Evolutionary conservation across 2,797 vertebrate genomes (phyloP).

Genomic region (Cryptoblepharus egeriae): DNA sequence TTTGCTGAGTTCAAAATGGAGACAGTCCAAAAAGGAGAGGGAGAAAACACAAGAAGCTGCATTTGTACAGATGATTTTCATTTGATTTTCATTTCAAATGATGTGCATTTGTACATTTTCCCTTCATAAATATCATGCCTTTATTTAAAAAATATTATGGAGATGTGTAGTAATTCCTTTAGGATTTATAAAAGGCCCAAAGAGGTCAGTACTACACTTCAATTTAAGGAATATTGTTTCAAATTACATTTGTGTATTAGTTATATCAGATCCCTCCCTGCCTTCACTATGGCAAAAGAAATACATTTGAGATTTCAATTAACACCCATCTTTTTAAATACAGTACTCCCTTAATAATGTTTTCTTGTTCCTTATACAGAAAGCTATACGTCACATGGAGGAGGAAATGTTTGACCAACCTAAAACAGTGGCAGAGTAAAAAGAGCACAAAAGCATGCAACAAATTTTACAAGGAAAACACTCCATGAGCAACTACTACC

Average conservation of each 20-base stretch:
- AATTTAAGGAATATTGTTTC: too few relatives aligned
- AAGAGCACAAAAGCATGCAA: too few relatives aligned
- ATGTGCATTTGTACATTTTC: background rate
- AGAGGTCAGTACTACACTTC: background rate
- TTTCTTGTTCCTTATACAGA: background rate
- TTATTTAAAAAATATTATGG: background rate
- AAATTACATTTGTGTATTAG: background rate
- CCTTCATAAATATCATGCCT: background rate
- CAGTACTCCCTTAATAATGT: background rate
- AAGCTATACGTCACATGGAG: background rate
- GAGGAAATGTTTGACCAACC: background rate
- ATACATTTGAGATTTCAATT: background rate
- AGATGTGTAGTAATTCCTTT: background rate
- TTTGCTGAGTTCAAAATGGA: constrained; percentile 49
- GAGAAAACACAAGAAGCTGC: constrained; percentile 16
- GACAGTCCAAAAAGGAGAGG: constrained; percentile 28
- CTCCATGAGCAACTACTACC: too few relatives aligned
- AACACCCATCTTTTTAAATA: background rate
- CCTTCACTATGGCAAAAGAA: background rate
- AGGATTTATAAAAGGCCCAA: background rate
- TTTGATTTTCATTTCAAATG: too few relatives aligned
- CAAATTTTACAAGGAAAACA: too few relatives aligned
- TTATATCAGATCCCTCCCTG: background rate
- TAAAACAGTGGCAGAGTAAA: background rate
- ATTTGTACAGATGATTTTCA: background rate